Evolutionary conservation across 2,113 vertebrate species (phyloP).

Genomic region (Ancistrus triradiatus): DNA sequence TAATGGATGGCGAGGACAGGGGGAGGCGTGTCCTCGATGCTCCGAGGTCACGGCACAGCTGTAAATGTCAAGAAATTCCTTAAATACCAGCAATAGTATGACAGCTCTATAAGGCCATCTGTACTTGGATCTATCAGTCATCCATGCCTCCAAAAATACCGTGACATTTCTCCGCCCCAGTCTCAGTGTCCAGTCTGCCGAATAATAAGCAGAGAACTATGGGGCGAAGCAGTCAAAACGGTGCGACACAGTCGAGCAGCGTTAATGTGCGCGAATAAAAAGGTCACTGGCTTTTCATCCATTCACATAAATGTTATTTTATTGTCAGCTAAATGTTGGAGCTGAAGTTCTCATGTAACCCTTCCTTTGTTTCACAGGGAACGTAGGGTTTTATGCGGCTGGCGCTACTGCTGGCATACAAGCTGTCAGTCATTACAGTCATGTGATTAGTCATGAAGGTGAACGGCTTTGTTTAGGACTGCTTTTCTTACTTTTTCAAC

Average conservation of each 20-base stretch:
- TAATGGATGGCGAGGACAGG: constrained; percentile 4
- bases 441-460: background rate
- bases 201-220: constrained; percentile 27
- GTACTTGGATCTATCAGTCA: constrained; percentile 40
- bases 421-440: background rate
- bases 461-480: background rate
- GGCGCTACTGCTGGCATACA: background rate
- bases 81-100: constrained; percentile 37
- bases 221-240: background rate
- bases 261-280: constrained; percentile 2
- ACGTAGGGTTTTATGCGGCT: background rate
- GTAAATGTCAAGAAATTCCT: constrained; percentile 46
- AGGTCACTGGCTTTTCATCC: constrained; percentile 24
- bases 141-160: constrained; percentile 37
- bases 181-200: constrained; percentile 20
- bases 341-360: background rate
- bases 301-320: constrained; percentile 3
- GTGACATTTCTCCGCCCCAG: constrained; percentile 40
- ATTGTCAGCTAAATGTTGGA: constrained; percentile 3
- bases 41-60: constrained; percentile 26
- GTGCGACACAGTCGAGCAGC: background rate
- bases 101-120: constrained; percentile 28
- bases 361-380: background rate
- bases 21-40: constrained; percentile 29
- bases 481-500: no score